Base-by-base conservation (phyloP, 2,113 vertebrate species). In the Myotis yumanensis region DNA sequence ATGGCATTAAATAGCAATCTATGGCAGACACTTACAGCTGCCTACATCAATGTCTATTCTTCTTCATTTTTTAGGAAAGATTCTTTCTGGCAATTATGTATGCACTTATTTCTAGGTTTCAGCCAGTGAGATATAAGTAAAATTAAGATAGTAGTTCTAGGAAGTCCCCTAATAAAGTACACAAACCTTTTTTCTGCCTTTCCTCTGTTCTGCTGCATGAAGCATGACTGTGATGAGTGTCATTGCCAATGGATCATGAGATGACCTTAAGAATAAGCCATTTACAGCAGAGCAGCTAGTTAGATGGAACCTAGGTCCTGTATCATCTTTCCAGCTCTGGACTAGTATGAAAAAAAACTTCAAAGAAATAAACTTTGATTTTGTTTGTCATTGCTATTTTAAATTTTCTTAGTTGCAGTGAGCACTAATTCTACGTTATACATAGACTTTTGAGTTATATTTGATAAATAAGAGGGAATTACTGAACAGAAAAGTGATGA, bases 21-120 rank as follows among this genome's bases (percentile, higher is more conserved):
- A 20, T 28, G 32, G 32, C 7, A 94, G 80, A 73, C 51, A 62
- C 71, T 89, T 57, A 48, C 0, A 40, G 32, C 15, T 69, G 14
- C 25, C 48, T 59, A 43, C 23, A 20, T 85, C 30, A 54, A 1
- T 4, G 0, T 3, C 32, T 7, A 0, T 11, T 80, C 17, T 25
- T 7, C 4, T 62, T 43, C 17, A 69, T 79, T 79, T 86, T 51
- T 79, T 71, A 86, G 25, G 80, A 59, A 48, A 46, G 2, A 69
- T 59, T 92, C 32, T 32, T 46, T 35, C 28, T 46, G 54, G 69
- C 30, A 84, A 14, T 83, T 84, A 84, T 12, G 25, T 37, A 23
- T 59, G 3, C 12, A 35, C 32, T 23, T 30, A 76, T 83, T 6
- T 48, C 69, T 83, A 93, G 17, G 48, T 18, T 82, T 66, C 71